Evolutionary conservation across 1,140 invertebrate genomes (phyloP), one percentile per base, ranked within the genome.

Genomic region (Holcopasites calliopsidis): DNA sequence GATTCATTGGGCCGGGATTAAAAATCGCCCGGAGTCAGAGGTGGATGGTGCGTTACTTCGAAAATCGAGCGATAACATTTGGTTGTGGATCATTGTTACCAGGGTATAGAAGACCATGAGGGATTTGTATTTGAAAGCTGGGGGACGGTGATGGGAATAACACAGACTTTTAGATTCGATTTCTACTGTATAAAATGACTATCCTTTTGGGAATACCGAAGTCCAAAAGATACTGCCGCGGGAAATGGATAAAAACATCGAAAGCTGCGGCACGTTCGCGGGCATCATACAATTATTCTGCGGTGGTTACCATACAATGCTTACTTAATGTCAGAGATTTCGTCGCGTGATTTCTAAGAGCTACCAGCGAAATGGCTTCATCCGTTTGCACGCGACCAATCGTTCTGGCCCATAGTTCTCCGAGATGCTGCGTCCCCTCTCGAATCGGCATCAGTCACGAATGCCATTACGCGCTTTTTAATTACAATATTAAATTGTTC

Each of bases 251-350:
- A 74, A 74, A 74, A 75, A 75, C 73, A 50, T 69, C 23, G 13
- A 18, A 44, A 26, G 57, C 47, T 42, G n/a, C 26, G 42, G 33
- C 33, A 40, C 54, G 38, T 44, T 47, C 31, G 28, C 38, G 42
- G 42, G 16, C 58, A 75, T 62, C 61, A n/a, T 75, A 75, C 70
- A 42, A 61, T 82, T 75, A 82, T 82, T 79, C 71, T 49, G 66
- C 47, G 72, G 50, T 76, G 66, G 80, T 83, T 83, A 79, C 65
- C 80, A 82, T 83, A 83, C 71, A 83, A 83, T 83, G 71, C 66
- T 77, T 79, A 76, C 80, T 79, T 76, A 72, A 75, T 68, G 79
- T 71, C 79, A 68, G 68, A 79, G 80, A 83, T 83, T 75, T 47
- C 72, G 68, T 70, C 44, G 76, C 65, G 33, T 60, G 81, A 83